Percentiles rank a stretch among this genome's conserved stretches.
phyloP scores from a whole-genome alignment of 2,113 vertebrate genomes.

The Anarhynchus alexandrinus region DNA sequence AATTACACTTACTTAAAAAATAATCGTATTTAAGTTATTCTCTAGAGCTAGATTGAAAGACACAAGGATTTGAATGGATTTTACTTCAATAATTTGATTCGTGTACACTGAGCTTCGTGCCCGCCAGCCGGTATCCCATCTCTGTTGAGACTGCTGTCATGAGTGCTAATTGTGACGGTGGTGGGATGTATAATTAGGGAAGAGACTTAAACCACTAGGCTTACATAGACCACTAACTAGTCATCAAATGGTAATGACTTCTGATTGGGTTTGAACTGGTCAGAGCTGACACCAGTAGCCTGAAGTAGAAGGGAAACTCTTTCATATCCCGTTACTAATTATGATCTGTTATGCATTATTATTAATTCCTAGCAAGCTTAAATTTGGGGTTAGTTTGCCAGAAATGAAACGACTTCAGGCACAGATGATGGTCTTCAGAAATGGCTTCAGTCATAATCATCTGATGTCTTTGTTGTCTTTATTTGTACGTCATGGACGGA shows the following conservation, averaged over 20 bases:
- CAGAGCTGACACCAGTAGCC: background rate
- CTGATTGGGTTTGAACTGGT: background rate
- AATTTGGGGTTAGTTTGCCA: background rate
- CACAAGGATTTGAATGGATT: fast-evolving
- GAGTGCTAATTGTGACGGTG: background rate
- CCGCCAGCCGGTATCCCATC: background rate
- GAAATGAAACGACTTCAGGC: background rate
- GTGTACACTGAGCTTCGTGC: background rate
- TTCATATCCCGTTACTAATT: background rate
- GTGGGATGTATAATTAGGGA: background rate
- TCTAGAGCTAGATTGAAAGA: background rate
- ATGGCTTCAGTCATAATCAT: background rate
- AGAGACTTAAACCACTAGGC: background rate
- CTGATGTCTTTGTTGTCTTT: background rate
- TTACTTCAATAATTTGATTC: background rate
- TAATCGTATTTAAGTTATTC: background rate
- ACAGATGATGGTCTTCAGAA: background rate
- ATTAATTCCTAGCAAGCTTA: background rate
- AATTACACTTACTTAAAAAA: background rate
- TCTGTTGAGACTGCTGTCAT: fast-evolving
- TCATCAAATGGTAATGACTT: background rate
- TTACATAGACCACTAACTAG: background rate
- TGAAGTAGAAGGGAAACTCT: background rate
- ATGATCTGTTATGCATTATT: background rate
- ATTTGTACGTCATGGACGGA: background rate